phyloP scores from a whole-genome alignment of 2,888 invertebrate genomes.

The Thumatha senex region DNA sequence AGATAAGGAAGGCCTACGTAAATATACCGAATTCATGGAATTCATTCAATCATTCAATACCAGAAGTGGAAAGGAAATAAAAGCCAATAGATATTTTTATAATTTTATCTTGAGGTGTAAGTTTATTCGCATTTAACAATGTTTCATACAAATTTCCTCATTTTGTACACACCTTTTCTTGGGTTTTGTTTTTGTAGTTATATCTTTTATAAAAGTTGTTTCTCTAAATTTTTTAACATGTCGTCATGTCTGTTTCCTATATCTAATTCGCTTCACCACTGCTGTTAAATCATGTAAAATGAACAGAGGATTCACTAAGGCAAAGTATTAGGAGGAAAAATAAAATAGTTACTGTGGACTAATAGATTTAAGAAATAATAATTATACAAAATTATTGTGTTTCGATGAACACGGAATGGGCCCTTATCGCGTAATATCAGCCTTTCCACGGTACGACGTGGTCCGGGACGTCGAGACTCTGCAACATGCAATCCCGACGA shows the following conservation, averaged over 20 bases:
- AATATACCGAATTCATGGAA: too few relatives aligned
- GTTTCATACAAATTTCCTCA: conserved; percentile 83
- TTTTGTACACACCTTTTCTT: conserved; percentile 83
- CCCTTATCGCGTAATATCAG: conserved; percentile 63
- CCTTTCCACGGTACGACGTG: conserved; percentile 66
- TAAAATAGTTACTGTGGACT: conserved; percentile 66
- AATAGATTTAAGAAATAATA: conserved; percentile 62
- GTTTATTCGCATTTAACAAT: conserved; percentile 83
- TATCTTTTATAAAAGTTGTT: conserved; percentile 82
- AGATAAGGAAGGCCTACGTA: too few relatives aligned
- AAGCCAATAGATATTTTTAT: conserved; percentile 64
- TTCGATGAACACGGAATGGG: conserved; percentile 74
- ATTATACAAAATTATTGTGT: conserved; percentile 71
- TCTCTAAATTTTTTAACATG: conserved; percentile 82
- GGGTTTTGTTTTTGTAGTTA: conserved; percentile 75
- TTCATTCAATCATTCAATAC: too few relatives aligned
- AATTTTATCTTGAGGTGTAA: conserved; percentile 83
- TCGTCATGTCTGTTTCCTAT: conserved; percentile 82
- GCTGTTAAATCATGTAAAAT: conserved; percentile 68
- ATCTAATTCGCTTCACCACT: conserved; percentile 80
- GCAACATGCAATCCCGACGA: conserved; percentile 5
- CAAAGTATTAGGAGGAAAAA: conserved; percentile 72
- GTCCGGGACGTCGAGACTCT: conserved; percentile 7
- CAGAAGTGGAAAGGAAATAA: conserved; percentile 49
- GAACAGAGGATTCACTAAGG: conserved; percentile 73